Evolutionary conservation across 2,797 vertebrate species (phyloP), one percentile per base, ranked within the genome.

Genomic region (Staurois parvus): DNA sequence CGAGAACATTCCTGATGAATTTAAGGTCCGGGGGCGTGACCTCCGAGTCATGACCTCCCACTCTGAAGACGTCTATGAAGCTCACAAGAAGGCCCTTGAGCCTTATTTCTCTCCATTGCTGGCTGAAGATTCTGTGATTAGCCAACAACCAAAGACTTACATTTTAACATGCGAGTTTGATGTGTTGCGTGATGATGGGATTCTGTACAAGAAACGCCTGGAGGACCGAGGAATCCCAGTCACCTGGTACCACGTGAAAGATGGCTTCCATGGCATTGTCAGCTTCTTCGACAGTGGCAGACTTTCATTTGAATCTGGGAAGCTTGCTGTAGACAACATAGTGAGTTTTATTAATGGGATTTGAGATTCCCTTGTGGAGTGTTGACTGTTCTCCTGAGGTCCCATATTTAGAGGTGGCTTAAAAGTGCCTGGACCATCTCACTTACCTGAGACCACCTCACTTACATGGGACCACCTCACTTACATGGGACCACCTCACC

Each of bases 131-230:
- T 89, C 73, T 0, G 67, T 95, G n/a, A n/a, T 97, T 32, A 67
- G 90, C 56, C 93, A 68, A 5, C 90, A 92, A 7, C 96, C 96
- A 0, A 93, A 93, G 78, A 77, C 96, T 9, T 96, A 96, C 88
- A 77, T 97, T 11, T 90, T 98, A 88, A 97, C 95, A 88, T 97
- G 96, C 64, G 95, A 97, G 88, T 95, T 92, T 2, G 96, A 97
- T 1, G 72, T 95, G 67, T 83, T 97, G 64, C 92, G 95, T 88
- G 96, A 98, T 17, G 93, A 97, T 10, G 95, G 95, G 0, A 91
- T 97, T 40, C 88, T 97, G n/a, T 97, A 94, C 86, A 94, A 95
- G 89, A 97, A 96, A 88, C 89, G 95, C 1, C 90, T 96, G 84
- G 93, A 95, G 88, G 95, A 96, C 75, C 90, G 95, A 10, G 92